Evolutionary conservation across 2,113 vertebrate species (phyloP).

Genomic region (Carlito syrichta): DNA sequence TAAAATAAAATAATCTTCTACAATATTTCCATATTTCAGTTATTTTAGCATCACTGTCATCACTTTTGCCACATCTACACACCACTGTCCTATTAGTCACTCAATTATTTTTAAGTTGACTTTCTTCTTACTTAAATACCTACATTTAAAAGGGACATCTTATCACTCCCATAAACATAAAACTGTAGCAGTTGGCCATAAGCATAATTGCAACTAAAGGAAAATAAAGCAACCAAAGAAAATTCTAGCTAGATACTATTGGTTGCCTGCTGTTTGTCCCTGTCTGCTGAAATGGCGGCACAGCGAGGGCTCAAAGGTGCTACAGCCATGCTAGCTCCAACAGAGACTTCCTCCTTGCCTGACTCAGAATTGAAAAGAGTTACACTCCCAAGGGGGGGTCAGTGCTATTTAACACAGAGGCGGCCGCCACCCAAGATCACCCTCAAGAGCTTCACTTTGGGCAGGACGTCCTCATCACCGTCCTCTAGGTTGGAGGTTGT

Average conservation of each 20-base stretch:
- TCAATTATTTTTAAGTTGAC: background rate
- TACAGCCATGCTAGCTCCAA: background rate
- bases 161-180: background rate
- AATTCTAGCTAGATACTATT: background rate
- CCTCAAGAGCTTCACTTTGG: background rate
- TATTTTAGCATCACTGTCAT: background rate
- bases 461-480: background rate
- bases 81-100: background rate
- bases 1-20: too few species aligned
- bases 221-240: background rate
- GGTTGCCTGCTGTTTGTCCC: background rate
- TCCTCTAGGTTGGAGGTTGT: background rate
- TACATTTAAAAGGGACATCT: too few species aligned
- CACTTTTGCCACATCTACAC: background rate
- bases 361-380: background rate
- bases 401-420: background rate
- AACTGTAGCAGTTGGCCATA: background rate
- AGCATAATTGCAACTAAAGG: background rate
- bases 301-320: background rate
- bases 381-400: accelerated
- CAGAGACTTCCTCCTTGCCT: background rate
- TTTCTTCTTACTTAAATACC: background rate
- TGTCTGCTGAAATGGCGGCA: background rate
- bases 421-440: background rate
- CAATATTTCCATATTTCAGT: too few species aligned